Conservation (phyloP, 2,113 vertebrate species). For the Aphyosemion australe region DNA sequence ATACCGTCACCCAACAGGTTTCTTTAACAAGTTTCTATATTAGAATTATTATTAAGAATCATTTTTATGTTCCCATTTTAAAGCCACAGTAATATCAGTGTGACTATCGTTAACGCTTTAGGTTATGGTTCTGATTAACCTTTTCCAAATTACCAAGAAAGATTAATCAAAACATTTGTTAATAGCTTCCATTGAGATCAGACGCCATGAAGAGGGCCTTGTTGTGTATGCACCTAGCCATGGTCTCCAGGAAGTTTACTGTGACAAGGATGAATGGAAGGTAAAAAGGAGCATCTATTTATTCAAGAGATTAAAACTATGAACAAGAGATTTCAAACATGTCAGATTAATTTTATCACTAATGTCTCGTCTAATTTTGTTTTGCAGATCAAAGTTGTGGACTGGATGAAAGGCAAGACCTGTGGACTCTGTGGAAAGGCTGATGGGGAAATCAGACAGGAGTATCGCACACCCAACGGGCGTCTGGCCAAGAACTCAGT, state of each 20-base stretch:
- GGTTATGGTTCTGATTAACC: no score
- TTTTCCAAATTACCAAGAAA: no score
- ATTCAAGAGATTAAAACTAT: neutral
- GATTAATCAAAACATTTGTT: neutral
- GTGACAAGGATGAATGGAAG: constrained; percentile 50
- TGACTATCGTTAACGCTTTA: no score
- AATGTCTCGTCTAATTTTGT: constrained; percentile 1
- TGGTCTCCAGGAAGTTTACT: constrained; percentile 73
- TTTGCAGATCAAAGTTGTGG: constrained; percentile 74
- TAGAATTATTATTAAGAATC: no score
- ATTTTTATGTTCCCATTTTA: no score
- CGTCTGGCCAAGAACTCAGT: constrained; percentile 67
- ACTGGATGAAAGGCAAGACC: constrained; percentile 84
- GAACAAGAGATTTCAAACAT: neutral
- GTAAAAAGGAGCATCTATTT: constrained; percentile 29
- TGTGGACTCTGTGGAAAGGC: constrained; percentile 84
- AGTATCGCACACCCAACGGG: constrained; percentile 78
- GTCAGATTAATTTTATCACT: neutral
- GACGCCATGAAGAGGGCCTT: constrained; percentile 47
- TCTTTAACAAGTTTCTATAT: neutral
- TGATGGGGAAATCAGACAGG: constrained; percentile 78
- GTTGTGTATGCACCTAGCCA: constrained; percentile 53
- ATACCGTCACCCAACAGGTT: constrained; percentile 68
- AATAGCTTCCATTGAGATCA: constrained; percentile 64
- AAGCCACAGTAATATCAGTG: no score